These are phyloP conservation scores for Tridacna gigas DNA, from an alignment of 2,888 invertebrate genomes.

Conservation along the genomic window DNA sequence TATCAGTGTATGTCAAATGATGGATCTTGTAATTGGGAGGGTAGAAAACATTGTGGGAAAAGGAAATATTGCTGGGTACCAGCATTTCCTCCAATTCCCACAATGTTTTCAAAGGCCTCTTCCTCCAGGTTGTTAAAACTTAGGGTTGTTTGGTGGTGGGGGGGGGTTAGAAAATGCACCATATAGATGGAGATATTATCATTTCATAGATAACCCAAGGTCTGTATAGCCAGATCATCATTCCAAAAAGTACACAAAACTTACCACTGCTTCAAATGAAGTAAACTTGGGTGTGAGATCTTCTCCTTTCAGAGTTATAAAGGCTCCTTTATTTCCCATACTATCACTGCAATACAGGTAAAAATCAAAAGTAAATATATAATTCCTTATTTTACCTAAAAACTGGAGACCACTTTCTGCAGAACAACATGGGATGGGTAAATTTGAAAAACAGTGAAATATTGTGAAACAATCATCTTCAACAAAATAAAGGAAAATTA, in stretches of 20 bases:
- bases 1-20: too few species aligned
- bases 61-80: background rate
- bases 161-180: too few species aligned
- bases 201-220: too few species aligned
- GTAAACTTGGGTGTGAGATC: constrained; percentile 96
- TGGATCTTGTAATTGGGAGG: background rate
- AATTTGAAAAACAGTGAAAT: too few species aligned
- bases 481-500: too few species aligned
- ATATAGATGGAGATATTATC: too few species aligned
- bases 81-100: background rate
- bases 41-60: background rate
- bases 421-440: too few species aligned
- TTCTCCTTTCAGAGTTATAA: constrained; percentile 95
- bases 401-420: too few species aligned
- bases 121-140: background rate
- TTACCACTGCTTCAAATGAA: constrained; percentile 97
- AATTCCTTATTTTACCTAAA: too few species aligned
- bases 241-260: constrained; percentile 82
- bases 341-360: constrained; percentile 92
- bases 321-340: constrained; percentile 99
- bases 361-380: background rate
- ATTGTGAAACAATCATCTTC: too few species aligned
- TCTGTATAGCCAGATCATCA: too few species aligned
- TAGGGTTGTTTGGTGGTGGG: background rate
- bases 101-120: constrained; percentile 13